Evolutionary conservation across 1,140 invertebrate genomes (phyloP), one percentile per base, ranked within the genome.

Genomic region (Drosophila lowei): DNA sequence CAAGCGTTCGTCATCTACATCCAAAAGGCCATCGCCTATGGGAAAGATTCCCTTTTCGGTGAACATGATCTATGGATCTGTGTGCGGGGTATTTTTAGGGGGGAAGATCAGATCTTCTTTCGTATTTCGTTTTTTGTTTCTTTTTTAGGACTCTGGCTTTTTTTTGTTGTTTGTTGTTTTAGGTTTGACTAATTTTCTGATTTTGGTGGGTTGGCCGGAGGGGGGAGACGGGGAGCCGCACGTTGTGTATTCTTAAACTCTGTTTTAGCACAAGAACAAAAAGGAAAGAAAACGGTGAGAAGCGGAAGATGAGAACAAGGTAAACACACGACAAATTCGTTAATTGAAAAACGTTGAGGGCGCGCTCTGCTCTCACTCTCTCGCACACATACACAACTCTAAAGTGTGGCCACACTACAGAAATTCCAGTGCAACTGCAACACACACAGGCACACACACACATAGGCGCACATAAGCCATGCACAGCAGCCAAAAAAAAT

Each of bases 21-120:
- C 93, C 90, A 95, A 91, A 63, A 95, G 92, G 74, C 94, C 94
- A 92, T 94, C 93, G 89, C 93, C 93, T 64, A 92, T 93, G 71
- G 92, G 68, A 79, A 81, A 89, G 77, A 91, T 91, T 59, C 90
- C 90, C 78, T 91, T 85, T 68, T 91, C 90, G 65, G 89, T 75
- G 77, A 91, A 90, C 90, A 91, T 91, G 62, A 68, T 80, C 55
- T 90, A 64, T 63, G 50, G 21, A 34, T 73, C 15, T 53, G 30
- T 76, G 25, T 60, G 68, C 54, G 42, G 42, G 43, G 30, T 66
- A 34, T 53, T 62, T 57, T 54, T 66, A 34, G 34, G 42, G 59
- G 34, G 52, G 63, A 23, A 55, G 62, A 55, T 80, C 55, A 50
- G 58, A 34, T 66, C 67, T 64, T 57, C 25, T 44, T 62, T 56